Evolutionary conservation across 2,797 vertebrate genomes (phyloP).

Genomic region (Lutjanus argentimaculatus): DNA sequence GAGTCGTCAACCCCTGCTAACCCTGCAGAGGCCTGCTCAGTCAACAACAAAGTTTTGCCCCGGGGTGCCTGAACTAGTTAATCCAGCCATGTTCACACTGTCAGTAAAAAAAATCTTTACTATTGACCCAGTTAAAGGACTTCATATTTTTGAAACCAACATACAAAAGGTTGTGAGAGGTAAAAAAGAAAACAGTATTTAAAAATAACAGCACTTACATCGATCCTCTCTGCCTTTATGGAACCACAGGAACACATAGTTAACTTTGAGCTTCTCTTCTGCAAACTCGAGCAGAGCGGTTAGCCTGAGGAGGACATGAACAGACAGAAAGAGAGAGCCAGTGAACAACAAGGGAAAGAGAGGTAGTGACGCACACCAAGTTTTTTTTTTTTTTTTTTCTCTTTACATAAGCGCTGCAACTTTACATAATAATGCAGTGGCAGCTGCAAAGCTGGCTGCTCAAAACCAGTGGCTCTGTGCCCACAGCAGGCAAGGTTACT

Average conservation of each 20-base stretch:
- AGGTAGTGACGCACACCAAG: slow-evolving; percentile 50
- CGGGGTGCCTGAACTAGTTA: not conserved
- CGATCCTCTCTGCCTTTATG: slow-evolving; percentile 95
- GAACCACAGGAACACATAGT: slow-evolving; percentile 97
- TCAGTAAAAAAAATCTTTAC: not conserved
- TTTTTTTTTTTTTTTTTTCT: not conserved
- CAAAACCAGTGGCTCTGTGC: slow-evolving; percentile 12
- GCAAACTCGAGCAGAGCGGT: slow-evolving; percentile 95
- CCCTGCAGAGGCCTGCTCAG: not conserved
- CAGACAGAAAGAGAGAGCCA: not conserved
- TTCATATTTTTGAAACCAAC: not conserved
- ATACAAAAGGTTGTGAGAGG: not conserved
- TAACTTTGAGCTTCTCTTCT: slow-evolving; percentile 97
- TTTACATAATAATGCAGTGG: slow-evolving; percentile 81
- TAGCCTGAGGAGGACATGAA: slow-evolving; percentile 85
- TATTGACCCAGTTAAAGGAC: not conserved
- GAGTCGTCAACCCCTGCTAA: not conserved
- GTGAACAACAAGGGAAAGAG: slow-evolving; percentile 7
- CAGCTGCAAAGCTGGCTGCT: slow-evolving; percentile 54
- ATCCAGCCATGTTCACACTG: not conserved
- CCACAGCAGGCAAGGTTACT: slow-evolving; percentile 57
- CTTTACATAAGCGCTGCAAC: slow-evolving; percentile 73
- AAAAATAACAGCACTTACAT: slow-evolving; percentile 85
- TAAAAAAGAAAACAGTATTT: not conserved
- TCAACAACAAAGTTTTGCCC: not conserved